These are phyloP conservation scores for Nemurella pictetii DNA, from an alignment of 2,888 invertebrate species.

Conservation along the genomic window DNA sequence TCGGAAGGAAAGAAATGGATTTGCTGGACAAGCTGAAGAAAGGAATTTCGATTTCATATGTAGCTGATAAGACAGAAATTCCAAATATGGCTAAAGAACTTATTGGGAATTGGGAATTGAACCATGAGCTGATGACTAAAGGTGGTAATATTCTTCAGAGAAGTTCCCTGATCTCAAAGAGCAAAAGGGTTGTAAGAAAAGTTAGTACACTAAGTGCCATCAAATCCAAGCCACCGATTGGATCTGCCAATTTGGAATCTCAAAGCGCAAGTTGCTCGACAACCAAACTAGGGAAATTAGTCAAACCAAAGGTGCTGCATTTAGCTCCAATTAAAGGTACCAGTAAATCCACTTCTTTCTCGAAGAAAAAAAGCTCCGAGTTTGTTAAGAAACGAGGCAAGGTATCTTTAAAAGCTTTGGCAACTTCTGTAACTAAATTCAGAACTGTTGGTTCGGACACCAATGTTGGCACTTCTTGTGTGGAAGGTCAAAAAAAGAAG, in stretches of 20 bases:
- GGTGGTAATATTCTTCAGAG: not conserved
- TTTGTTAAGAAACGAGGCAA: conserved; percentile 35
- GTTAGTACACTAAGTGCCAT: not conserved
- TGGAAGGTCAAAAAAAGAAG: not conserved
- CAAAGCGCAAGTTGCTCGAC: conserved; percentile 5
- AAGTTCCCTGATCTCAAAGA: not conserved
- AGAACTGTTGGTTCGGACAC: not conserved
- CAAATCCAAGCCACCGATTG: conserved; percentile 7
- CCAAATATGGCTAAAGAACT: not conserved
- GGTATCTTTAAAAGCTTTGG: conserved; percentile 31
- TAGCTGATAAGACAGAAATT: not conserved
- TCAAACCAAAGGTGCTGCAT: conserved; percentile 30
- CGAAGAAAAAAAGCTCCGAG: conserved; percentile 32
- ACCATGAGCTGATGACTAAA: not conserved
- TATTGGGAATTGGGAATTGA: not conserved
- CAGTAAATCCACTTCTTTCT: conserved; percentile 34
- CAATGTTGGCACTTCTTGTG: not conserved
- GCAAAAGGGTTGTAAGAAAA: not conserved
- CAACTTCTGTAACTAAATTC: conserved; percentile 30
- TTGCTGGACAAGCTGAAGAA: not conserved
- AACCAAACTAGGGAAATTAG: conserved; percentile 30
- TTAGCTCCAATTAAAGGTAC: conserved; percentile 32
- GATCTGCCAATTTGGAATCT: conserved; percentile 1
- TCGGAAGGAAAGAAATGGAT: not conserved
- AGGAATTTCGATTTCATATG: not conserved